Evolutionary conservation across 2,888 invertebrate species (phyloP).

Genomic region (Trachelus stipa): DNA sequence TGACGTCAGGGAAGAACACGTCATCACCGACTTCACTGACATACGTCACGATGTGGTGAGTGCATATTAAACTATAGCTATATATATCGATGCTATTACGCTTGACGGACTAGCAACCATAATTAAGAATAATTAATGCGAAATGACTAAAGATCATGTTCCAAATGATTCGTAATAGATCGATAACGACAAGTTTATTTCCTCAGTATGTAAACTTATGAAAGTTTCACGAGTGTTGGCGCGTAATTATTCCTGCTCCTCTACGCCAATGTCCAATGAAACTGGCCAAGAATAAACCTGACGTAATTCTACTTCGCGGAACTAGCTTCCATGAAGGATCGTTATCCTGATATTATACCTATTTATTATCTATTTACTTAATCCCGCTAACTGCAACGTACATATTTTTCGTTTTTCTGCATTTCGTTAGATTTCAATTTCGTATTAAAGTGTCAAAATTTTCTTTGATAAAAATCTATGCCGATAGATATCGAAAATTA

Average conservation of each 20-base stretch:
- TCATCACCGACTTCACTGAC: constrained; percentile 68
- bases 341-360: neutral
- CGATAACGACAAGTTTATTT: neutral
- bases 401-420: neutral
- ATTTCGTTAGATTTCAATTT: neutral
- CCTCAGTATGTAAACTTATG: neutral
- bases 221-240: neutral
- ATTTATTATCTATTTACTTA: neutral
- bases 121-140: neutral
- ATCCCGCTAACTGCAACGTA: neutral
- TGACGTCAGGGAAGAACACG: constrained; percentile 61
- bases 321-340: neutral
- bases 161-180: neutral
- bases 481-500: neutral
- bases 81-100: neutral
- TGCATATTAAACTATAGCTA: constrained; percentile 6
- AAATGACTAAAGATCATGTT: neutral
- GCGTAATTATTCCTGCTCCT: neutral
- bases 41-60: constrained; percentile 56
- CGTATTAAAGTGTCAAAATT: neutral
- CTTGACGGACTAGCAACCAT: neutral
- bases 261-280: neutral
- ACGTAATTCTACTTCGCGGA: neutral
- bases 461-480: neutral
- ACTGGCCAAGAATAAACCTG: neutral